Percentiles rank a stretch among this genome's conserved stretches.
phyloP scores from a whole-genome alignment of 2,113 vertebrate species.

The Chlamydotis undulata region DNA sequence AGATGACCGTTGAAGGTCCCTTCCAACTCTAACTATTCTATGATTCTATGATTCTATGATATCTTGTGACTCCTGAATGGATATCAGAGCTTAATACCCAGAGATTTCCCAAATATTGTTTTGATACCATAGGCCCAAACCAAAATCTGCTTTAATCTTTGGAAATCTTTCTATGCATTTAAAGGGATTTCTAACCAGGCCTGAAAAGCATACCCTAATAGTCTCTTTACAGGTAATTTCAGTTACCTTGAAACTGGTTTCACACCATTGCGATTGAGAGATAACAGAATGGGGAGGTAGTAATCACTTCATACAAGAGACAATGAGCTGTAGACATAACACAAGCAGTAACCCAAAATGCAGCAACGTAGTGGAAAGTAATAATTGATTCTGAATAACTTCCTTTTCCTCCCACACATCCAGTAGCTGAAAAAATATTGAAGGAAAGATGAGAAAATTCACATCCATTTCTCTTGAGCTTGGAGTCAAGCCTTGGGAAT shows the following conservation, averaged over 20 bases:
- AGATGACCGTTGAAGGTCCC: too few species aligned
- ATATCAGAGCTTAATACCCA: neutral
- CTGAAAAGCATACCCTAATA: neutral
- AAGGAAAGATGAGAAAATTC: constrained; percentile 45
- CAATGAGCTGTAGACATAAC: constrained; percentile 12
- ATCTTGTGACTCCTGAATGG: neutral
- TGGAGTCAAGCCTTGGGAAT: constrained; percentile 36
- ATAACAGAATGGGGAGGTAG: neutral
- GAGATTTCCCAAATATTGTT: neutral
- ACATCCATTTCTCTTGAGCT: neutral
- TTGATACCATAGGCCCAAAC: neutral
- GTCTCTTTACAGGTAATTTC: neutral
- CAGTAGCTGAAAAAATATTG: constrained; percentile 49
- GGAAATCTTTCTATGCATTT: neutral
- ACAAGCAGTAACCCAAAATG: constrained; percentile 23
- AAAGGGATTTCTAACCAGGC: neutral
- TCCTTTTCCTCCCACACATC: constrained; percentile 62
- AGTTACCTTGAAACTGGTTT: neutral
- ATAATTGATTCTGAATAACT: constrained; percentile 61
- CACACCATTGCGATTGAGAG: neutral
- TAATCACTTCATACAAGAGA: neutral
- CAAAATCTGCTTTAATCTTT: neutral
- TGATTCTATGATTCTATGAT: too few species aligned
- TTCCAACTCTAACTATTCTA: too few species aligned
- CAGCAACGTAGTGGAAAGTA: constrained; percentile 55